Conservation (phyloP, 1,140 invertebrate species). For the Leptinotarsa undecemlineata region DNA sequence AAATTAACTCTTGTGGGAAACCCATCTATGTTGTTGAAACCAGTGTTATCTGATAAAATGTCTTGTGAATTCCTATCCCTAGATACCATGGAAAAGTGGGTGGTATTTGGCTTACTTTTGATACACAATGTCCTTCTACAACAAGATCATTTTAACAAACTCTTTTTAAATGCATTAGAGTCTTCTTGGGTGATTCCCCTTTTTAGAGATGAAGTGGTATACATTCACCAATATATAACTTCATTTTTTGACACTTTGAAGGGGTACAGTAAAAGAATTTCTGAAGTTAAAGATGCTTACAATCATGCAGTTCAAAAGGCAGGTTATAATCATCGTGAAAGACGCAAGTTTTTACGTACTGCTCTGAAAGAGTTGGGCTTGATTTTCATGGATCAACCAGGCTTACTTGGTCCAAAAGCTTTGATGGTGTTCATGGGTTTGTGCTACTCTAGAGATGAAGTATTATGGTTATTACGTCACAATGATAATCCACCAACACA, state of each 20-base stretch:
- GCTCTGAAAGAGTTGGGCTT: conserved; percentile 93
- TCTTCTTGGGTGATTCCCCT: conserved; percentile 92
- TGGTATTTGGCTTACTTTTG: conserved; percentile 91
- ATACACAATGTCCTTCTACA: conserved; percentile 80
- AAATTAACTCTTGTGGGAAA: conserved; percentile 93
- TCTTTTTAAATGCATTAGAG: conserved; percentile 90
- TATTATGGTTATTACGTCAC: conserved; percentile 95
- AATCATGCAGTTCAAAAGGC: conserved; percentile 88
- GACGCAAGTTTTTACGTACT: conserved; percentile 93
- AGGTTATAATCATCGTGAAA: conserved; percentile 87
- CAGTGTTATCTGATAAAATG: conserved; percentile 93
- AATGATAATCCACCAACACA: conserved; percentile 90
- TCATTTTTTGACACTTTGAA: conserved; percentile 94
- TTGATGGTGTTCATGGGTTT: conserved; percentile 95
- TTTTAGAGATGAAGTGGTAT: conserved; percentile 96
- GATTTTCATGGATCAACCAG: conserved; percentile 97
- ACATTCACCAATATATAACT: conserved; percentile 93
- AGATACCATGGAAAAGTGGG: conserved; percentile 95
- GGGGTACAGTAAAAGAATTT: conserved; percentile 89
- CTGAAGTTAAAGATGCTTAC: conserved; percentile 94
- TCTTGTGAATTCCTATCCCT: conserved; percentile 96
- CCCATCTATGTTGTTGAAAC: conserved; percentile 88
- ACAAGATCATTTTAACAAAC: conserved; percentile 80
- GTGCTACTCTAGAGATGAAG: conserved; percentile 94
- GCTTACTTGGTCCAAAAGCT: conserved; percentile 95